Evolutionary conservation across 1,140 invertebrate species (phyloP).

Genomic region (Cotesia chilonis): DNA sequence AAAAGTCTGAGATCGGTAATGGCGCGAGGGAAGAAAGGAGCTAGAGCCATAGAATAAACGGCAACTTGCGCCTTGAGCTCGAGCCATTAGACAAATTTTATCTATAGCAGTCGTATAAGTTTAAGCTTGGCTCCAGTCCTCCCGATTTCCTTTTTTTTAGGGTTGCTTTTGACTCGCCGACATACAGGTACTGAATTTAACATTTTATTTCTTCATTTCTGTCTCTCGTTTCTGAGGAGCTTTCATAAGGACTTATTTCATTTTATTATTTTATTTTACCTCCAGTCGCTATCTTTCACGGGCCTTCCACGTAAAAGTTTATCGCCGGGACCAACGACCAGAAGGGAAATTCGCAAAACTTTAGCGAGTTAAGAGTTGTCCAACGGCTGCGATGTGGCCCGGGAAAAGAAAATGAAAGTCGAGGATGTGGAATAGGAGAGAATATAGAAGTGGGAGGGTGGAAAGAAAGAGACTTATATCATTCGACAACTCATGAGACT

Average conservation of each 20-base stretch:
- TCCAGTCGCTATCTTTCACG: slow-evolving; percentile 24
- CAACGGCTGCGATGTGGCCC: background rate
- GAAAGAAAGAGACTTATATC: background rate
- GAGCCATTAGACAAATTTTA: slow-evolving; percentile 62
- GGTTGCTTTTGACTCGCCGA: slow-evolving; percentile 15
- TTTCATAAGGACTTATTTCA: background rate
- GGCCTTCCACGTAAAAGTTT: slow-evolving; percentile 19
- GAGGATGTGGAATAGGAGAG: too few species aligned
- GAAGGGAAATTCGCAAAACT: slow-evolving; percentile 4
- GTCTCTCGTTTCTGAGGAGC: background rate
- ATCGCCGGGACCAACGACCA: slow-evolving; percentile 1
- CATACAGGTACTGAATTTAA: slow-evolving; percentile 11
- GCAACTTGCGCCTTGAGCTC: slow-evolving; percentile 38
- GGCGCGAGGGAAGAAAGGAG: slow-evolving; percentile 13
- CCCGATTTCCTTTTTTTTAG: slow-evolving; percentile 22
- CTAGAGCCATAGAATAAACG: slow-evolving; percentile 7
- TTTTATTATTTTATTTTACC: slow-evolving; percentile 16
- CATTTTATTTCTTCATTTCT: slow-evolving; percentile 16
- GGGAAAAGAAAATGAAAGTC: background rate
- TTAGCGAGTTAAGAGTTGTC: slow-evolving; percentile 10
- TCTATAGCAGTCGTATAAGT: slow-evolving; percentile 51
- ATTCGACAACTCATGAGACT: slow-evolving; percentile 4
- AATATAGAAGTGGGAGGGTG: background rate
- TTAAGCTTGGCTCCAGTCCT: slow-evolving; percentile 40
- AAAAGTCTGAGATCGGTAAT: background rate